Base-by-base conservation (phyloP, 2,113 vertebrate genomes). In the Thryonomys swinderianus region DNA sequence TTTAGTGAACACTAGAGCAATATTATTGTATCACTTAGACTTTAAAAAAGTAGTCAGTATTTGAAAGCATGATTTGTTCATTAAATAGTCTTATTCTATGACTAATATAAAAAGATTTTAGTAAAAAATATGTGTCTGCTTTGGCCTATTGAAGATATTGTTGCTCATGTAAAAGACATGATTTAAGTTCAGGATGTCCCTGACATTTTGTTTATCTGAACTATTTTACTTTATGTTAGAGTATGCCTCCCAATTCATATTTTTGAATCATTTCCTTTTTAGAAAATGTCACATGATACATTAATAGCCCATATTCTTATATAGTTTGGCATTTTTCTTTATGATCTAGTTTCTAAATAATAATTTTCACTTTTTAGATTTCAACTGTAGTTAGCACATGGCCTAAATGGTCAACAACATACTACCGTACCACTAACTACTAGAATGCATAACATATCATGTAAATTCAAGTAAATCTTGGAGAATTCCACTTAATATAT, bases 161-260 rank as follows among this genome's bases (percentile, higher is more conserved):
- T 7, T 55, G 53, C n/a, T 94, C 23, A 30, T 76, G 6, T 53
- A 67, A 89, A 92, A 92, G 62, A 73, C 0, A 3, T 67, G 42
- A 86, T 84, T 91, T 94, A 34, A 83, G 88, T 62, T 69, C 40
- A 69, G n/a, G n/a, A n/a, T n/a, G n/a, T n/a, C n/a, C n/a, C 66
- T 34, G 16, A 62, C 17, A 73, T 53, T 13, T 5, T 85, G 76
- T 8, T 80, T 95, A 61, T 64, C 17, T 74, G 42, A 87, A 48
- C 11, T 25, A 82, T 61, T 94, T 95, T 66, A 90, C 9, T 82
- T 61, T 81, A 78, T 69, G 34, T 90, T 88, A 79, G 9, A n/a
- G 18, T 80, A 5, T 69, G 11, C 21, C 14, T 80, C 40, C 1
- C 25, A 85, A 81, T 71, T 90, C 12, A 20, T 79, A 57, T 69